Conservation (phyloP, 2,888 invertebrate species). For the Hirtodrosophila trivittata region DNA sequence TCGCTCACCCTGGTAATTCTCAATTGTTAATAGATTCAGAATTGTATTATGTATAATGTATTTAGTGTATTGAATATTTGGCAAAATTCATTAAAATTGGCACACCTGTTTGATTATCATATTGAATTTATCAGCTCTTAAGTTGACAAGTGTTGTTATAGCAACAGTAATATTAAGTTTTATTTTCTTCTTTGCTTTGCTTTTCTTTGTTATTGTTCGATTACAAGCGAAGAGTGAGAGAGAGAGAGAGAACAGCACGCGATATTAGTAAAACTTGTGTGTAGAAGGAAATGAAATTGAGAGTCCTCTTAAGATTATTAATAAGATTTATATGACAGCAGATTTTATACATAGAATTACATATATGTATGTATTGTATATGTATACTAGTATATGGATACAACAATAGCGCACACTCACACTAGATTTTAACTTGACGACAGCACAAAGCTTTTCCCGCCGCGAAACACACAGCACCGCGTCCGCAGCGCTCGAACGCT, state of each 20-base stretch:
- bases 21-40: slow-evolving; percentile 20
- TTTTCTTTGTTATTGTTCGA: slow-evolving; percentile 12
- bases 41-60: slow-evolving; percentile 12
- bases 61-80: not conserved
- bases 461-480: slow-evolving; percentile 33
- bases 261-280: slow-evolving; percentile 5
- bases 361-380: slow-evolving; percentile 18
- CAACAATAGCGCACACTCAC: slow-evolving; percentile 55
- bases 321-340: slow-evolving; percentile 15
- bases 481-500: slow-evolving; percentile 61
- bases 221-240: not conserved
- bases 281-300: slow-evolving; percentile 9
- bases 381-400: slow-evolving; percentile 26
- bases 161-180: slow-evolving; percentile 11
- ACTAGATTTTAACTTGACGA: slow-evolving; percentile 35
- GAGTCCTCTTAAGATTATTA: slow-evolving; percentile 28
- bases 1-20: slow-evolving; percentile 7
- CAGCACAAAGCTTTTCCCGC: slow-evolving; percentile 34
- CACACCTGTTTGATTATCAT: slow-evolving; percentile 50
- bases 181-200: slow-evolving; percentile 1
- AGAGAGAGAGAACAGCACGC: not conserved
- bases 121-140: slow-evolving; percentile 31
- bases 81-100: slow-evolving; percentile 2
- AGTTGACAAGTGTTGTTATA: slow-evolving; percentile 24
- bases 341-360: slow-evolving; percentile 12